Evolutionary conservation across 2,888 invertebrate species (phyloP).

Genomic region (Agrenia bidenticulata): DNA sequence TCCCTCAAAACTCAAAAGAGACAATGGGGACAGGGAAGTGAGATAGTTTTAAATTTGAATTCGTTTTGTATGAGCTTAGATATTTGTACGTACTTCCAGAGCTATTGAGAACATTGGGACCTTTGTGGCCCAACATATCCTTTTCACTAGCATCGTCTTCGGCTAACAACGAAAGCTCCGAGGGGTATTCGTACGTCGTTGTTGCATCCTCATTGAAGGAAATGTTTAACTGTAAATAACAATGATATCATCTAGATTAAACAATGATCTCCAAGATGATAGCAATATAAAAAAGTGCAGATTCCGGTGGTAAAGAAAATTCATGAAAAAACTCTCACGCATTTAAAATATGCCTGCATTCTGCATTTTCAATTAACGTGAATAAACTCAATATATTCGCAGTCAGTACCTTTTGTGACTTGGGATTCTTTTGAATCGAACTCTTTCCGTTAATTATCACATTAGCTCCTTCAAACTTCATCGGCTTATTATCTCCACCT

Average conservation of each 20-base stretch:
- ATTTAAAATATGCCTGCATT: too few relatives aligned
- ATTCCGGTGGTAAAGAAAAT: too few relatives aligned
- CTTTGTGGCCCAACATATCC: slow-evolving; percentile 43
- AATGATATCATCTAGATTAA: background rate
- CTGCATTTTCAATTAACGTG: background rate
- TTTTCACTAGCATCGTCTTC: slow-evolving; percentile 55
- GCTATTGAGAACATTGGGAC: slow-evolving; percentile 43
- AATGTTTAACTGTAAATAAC: slow-evolving; percentile 73
- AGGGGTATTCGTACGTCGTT: slow-evolving; percentile 89
- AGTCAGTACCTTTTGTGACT: slow-evolving; percentile 63
- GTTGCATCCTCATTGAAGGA: slow-evolving; percentile 86
- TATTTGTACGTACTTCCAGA: slow-evolving; percentile 45
- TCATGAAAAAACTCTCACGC: too few relatives aligned
- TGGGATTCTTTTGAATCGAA: slow-evolving; percentile 69
- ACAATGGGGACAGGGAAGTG: background rate
- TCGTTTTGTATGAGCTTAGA: background rate
- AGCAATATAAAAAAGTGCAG: too few relatives aligned
- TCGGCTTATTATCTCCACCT: slow-evolving; percentile 55
- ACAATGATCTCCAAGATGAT: slow-evolving; percentile 9
- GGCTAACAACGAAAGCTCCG: slow-evolving; percentile 79
- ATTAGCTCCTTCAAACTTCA: slow-evolving; percentile 82
- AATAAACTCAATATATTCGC: too few relatives aligned
- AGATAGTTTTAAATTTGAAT: background rate
- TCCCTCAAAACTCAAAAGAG: background rate
- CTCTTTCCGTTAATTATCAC: slow-evolving; percentile 87